Evolutionary conservation across 2,888 invertebrate genomes (phyloP), one percentile per base, ranked within the genome.

Genomic region (Xestia ashworthii): DNA sequence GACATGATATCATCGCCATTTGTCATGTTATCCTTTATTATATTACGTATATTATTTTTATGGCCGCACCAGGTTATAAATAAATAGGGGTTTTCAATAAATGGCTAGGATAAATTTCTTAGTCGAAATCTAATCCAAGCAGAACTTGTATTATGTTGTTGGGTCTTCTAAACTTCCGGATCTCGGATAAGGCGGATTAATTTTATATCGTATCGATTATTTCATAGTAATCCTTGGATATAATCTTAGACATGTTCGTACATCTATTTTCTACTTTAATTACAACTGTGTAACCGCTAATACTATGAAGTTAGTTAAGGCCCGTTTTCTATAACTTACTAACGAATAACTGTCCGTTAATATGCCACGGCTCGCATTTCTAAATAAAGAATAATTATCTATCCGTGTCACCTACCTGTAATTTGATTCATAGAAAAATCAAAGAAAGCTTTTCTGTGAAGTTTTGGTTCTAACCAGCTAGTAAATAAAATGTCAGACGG

Each of bases 1-100:
- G 83, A 78, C 65, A 89, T 90, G 89, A 89, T 81, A 82, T 90
- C 90, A 90, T 86, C 84, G 70, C 67, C 76, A 78, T 80, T 82
- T 86, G 78, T 86, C 65, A 86, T 81, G 48, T 74, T 78, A 68
- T 80, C 44, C 60, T 78, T 74, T 76, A 84, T n/a, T 55, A 22
- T 81, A 76, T 80, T 58, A 48, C 41, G 58, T 68, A 55, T 16
- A 32, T 72, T 69, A 81, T 78, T 75, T 76, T 84, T 58, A 66
- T 83, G 74, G 67, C 80, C 65, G 58, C 32, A 6, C n/a, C 44
- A 14, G 4, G 38, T 46, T 53, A 53, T 48, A 19, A 55, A 67
- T 38, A 80, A 64, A 62, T 41, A 50, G 11, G 5, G 46, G 25
- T 16, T 60, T 50, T 41, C 2, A 38, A 48, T 58, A n/a, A 50